Base-by-base conservation (phyloP, 2,797 vertebrate species). In the Sebastes itinus region DNA sequence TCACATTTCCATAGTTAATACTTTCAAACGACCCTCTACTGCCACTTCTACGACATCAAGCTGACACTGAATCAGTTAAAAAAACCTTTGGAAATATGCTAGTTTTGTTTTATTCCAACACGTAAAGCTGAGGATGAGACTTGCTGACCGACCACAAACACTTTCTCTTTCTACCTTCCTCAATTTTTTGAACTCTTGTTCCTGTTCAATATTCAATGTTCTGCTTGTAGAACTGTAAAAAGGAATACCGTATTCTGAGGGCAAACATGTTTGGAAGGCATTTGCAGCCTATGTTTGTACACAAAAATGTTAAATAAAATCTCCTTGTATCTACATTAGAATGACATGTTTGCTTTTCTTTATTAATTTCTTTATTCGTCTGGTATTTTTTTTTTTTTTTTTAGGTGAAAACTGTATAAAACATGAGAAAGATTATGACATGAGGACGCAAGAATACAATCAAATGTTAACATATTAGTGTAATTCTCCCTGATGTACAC, bases 271-370 rank as follows among this genome's bases (percentile, higher is more conserved):
- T 95, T 92, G 90, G 85, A 94, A 95, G 95, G 95, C 94, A 91
- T 97, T 97, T 97, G 93, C 94, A 94, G 95, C 94, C 96, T 95
- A 93, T 95, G 94, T 97, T 97, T 98, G 96, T 97, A 97, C 94
- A 96, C 95, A 92, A 95, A 94, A 93, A 95, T 95, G 95, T 95
- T 95, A 95, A 97, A 97, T 97, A 93, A 97, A 96, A 96, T 94
- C 91, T 96, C 94, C 94, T 84, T 95, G 95, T 96, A 97, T 95
- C 95, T 94, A 93, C 86, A 87, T 28, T 28, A 20, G 6, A 64
- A 52, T 25, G 18, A 33, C 20, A 20, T 35, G 13, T 54, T 54
- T 68, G 13, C 3, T 20, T 32, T 72, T 61, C 0, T 25, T 52
- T 62, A n/a, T 58, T 22, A 0, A 32, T 61, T 27, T 6, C 27